Evolutionary conservation across 1,140 invertebrate species (phyloP).

Genomic region (Phymorhynchus buccinoides): DNA sequence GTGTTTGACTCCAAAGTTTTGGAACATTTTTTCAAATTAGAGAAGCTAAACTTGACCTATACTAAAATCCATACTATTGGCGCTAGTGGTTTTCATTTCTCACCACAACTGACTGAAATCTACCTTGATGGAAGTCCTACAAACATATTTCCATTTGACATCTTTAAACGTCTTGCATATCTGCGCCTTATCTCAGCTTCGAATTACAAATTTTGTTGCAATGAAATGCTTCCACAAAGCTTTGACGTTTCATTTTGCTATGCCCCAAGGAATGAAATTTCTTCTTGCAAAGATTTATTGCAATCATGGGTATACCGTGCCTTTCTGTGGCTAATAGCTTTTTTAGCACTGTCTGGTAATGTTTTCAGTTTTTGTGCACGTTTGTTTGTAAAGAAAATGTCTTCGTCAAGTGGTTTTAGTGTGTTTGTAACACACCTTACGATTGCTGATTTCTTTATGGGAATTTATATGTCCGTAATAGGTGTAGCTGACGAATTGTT

Average conservation of each 20-base stretch:
- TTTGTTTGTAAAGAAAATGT: neutral
- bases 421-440: constrained; percentile 54
- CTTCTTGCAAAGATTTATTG: constrained; percentile 3
- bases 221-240: neutral
- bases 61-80: neutral
- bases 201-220: constrained; percentile 15
- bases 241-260: neutral
- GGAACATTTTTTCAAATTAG: neutral
- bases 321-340: constrained; percentile 47
- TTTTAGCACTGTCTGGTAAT: constrained; percentile 54
- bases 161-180: neutral
- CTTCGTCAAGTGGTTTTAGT: constrained; percentile 11
- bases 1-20: neutral
- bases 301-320: constrained; percentile 10
- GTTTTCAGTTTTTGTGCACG: constrained; percentile 41
- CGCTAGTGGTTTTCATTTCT: neutral
- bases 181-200: neutral
- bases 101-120: neutral
- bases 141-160: neutral
- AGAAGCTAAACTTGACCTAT: neutral
- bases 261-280: neutral
- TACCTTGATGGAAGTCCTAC: neutral
- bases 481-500: constrained; percentile 52
- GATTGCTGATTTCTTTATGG: constrained; percentile 61
- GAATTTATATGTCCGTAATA: constrained; percentile 60